Base-by-base conservation (phyloP, 2,888 invertebrate species). In the Drepana falcataria region DNA sequence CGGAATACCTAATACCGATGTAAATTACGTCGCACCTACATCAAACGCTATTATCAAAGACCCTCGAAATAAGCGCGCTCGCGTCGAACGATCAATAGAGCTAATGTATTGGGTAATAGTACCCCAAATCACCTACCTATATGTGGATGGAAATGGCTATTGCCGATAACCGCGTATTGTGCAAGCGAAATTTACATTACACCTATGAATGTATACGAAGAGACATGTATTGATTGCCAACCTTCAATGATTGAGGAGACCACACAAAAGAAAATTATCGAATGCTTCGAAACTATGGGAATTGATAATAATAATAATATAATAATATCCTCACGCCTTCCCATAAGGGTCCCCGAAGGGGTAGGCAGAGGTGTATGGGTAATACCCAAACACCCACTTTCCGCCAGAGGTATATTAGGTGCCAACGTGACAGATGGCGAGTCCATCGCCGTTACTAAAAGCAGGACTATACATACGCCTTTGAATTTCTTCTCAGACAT, bases 21-120 rank as follows among this genome's bases (percentile, higher is more conserved):
- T 47, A 51, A 44, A 53, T 37, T 34, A 53, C 52, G 35, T 40
- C 56, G 56, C 55, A 33, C 53, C 33, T 53, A 52, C 48, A 59
- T 55, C 59, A 61, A 60, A 59, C 56, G 58, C 54, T 53, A 66
- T 75, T 72, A 72, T 71, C 59, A 60, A 55, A 59, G 57, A 60
- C 73, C 71, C 70, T 69, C 65, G 63, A 65, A 67, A 72, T 71
- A 73, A 75, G 68, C 66, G 72, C 65, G 69, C 61, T 53, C 58
- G 63, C 66, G 57, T 63, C 62, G 59, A 64, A 71, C 77, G 81
- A 82, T 84, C 85, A 80, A 84, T 85, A 83, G 73, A 75, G 69
- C 71, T 79, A 82, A 83, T 83, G 75, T 83, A 81, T 84, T 73
- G 81, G 69, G 72, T 73, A 80, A 80, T 79, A 73, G 63, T 69